phyloP scores from a whole-genome alignment of 2,888 invertebrate species.

The Leptodirus hochenwartii region DNA sequence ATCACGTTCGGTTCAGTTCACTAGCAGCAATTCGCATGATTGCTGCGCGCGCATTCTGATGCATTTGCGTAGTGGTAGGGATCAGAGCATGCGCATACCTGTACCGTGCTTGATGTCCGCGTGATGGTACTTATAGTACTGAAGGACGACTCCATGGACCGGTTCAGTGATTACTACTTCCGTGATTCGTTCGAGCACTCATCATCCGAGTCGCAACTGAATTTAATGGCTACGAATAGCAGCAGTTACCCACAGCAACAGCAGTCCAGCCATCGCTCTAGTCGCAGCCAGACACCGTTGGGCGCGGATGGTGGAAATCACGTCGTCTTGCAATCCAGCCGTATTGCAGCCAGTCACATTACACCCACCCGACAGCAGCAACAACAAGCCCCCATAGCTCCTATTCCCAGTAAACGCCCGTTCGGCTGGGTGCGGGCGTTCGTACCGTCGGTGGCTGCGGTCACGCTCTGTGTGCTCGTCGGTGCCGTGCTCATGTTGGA shows the following conservation, averaged over 20 bases:
- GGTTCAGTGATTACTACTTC: conserved; percentile 47
- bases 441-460: conserved; percentile 60
- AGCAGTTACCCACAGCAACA: conserved; percentile 21
- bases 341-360: conserved; percentile 14
- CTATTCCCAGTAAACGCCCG: conserved; percentile 27
- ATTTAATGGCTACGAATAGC: conserved; percentile 27
- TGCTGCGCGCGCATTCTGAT: too few species aligned
- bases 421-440: conserved; percentile 54
- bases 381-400: conserved; percentile 14
- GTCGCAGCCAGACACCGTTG: conserved; percentile 30
- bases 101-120: too few species aligned
- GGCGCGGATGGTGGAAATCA: conserved; percentile 24
- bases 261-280: conserved; percentile 29
- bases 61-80: too few species aligned
- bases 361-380: conserved; percentile 7
- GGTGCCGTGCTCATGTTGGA: conserved; percentile 57
- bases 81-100: too few species aligned
- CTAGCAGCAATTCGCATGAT: too few species aligned
- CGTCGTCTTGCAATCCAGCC: conserved; percentile 16
- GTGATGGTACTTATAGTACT: conserved; percentile 19
- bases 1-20: too few species aligned
- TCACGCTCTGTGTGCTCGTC: conserved; percentile 46
- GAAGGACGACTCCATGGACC: conserved; percentile 28
- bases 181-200: conserved; percentile 65
- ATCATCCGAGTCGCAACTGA: conserved; percentile 55